Conservation (phyloP, 2,888 invertebrate genomes). For the Malachius bipustulatus region DNA sequence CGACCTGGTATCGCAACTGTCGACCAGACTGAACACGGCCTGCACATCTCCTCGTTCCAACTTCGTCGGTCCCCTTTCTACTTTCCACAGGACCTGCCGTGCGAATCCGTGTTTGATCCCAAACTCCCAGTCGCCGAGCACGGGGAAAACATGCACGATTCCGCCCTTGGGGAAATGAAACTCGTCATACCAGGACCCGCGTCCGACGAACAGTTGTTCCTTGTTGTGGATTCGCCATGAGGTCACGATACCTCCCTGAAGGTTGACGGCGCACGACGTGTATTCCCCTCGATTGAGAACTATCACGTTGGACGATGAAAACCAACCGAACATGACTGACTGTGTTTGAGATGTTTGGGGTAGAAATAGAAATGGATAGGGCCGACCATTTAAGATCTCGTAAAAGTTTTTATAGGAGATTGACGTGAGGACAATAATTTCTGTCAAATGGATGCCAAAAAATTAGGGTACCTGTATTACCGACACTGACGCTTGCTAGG, state of each 20-base stretch:
- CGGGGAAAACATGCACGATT: conserved; percentile 20
- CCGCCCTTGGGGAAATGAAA: conserved; percentile 19
- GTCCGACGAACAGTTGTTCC: conserved; percentile 21
- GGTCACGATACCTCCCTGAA: conserved; percentile 21
- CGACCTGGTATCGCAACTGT: conserved; percentile 10
- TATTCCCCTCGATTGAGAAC: conserved; percentile 19
- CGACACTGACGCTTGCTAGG: too few species aligned
- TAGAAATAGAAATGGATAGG: too few species aligned
- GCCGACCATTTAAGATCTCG: too few species aligned
- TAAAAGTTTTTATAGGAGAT: too few species aligned
- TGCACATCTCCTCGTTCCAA: conserved; percentile 15
- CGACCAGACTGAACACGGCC: conserved; percentile 14
- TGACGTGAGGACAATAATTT: too few species aligned
- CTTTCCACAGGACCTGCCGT: conserved; percentile 17
- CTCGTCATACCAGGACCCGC: conserved; percentile 15
- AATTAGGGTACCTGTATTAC: too few species aligned
- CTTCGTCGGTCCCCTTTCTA: conserved; percentile 17
- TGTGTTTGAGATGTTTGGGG: too few species aligned
- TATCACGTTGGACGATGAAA: too few species aligned
- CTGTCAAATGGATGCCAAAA: too few species aligned
- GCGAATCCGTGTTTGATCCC: conserved; percentile 22
- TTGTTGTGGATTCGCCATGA: conserved; percentile 21
- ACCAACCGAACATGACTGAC: too few species aligned
- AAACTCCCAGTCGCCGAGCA: conserved; percentile 17
- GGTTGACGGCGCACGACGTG: conserved; percentile 21